A percentile compares a stretch with the other conserved stretches of the same genome.
Conservation (phyloP, 2,888 invertebrate genomes). For the Aspidiotus rigidus region DNA sequence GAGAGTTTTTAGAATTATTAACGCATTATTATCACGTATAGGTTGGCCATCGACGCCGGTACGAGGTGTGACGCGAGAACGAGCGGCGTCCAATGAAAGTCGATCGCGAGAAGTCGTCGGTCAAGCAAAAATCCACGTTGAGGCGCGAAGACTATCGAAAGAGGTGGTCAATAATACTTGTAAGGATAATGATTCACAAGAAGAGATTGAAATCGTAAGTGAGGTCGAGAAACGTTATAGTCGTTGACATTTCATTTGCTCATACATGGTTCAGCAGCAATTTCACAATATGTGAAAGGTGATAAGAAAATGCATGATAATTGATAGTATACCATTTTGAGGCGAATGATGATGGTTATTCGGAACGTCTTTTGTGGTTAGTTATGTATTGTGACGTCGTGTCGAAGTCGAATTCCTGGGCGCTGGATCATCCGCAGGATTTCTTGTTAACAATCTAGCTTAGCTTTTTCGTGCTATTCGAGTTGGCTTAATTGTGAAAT, state of each 20-base stretch:
- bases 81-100: conserved; percentile 15
- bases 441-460: too few relatives aligned
- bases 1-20: too few relatives aligned
- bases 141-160: conserved; percentile 11
- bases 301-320: neutral
- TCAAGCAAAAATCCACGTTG: conserved; percentile 19
- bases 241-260: neutral
- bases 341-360: neutral
- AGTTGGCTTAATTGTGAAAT: too few relatives aligned
- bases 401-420: too few relatives aligned
- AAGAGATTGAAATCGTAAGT: conserved; percentile 30
- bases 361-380: neutral
- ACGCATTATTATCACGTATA: neutral
- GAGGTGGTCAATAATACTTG: conserved; percentile 19
- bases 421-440: too few relatives aligned
- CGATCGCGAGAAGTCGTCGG: conserved; percentile 5
- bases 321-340: neutral
- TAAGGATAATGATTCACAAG: conserved; percentile 21
- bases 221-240: neutral
- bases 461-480: too few relatives aligned
- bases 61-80: conserved; percentile 17
- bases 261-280: neutral
- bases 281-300: neutral
- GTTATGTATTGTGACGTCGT: too few relatives aligned
- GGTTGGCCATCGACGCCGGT: conserved; percentile 29